Evolutionary conservation across 2,888 invertebrate genomes (phyloP), one percentile per base, ranked within the genome.

Genomic region (Diaprepes abbreviatus): DNA sequence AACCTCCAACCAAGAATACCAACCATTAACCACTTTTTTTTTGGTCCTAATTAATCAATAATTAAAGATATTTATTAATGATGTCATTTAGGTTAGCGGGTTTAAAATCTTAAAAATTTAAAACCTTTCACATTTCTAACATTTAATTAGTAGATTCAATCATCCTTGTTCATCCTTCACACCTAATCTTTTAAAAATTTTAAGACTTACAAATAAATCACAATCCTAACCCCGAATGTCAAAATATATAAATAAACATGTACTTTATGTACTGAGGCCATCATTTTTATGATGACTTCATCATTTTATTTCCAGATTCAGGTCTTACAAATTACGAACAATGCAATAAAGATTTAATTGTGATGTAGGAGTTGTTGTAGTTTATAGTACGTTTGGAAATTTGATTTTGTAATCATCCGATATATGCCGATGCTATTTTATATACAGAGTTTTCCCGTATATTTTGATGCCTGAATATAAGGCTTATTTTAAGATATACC

Each of bases 331-430:
- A 21, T 31, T 50, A 16, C 28, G 31, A 16, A 28, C 48, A 28
- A 24, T 45, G 45, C 45, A 45, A 28, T 50, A 50, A 50, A 28
- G 24, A 43, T 19, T 19, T 19, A 16, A 50, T 50, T 50, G 6
- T 16, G 21, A 0, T 28, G 48, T 50, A 16, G 48, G 48, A 50
- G 48, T 16, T 14, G 28, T 16, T 50, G 48, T 50, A 50, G 28
- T 50, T 50, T 50, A 45, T 45, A 45, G 45, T 50, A 48, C n/a
- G 35, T 24, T n/a, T n/a, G n/a, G n/a, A n/a, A n/a, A n/a, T n/a
- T n/a, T n/a, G n/a, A n/a, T n/a, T n/a, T n/a, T n/a, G n/a, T n/a
- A n/a, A n/a, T n/a, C n/a, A n/a, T n/a, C n/a, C n/a, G n/a, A n/a
- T n/a, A n/a, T n/a, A n/a, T n/a, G n/a, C n/a, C n/a, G n/a, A n/a